Percentiles rank a stretch among this genome's conserved stretches.
These are phyloP conservation scores for Papilio xuthus DNA, from an alignment of 1,140 invertebrate genomes.

Conservation along the genomic window DNA sequence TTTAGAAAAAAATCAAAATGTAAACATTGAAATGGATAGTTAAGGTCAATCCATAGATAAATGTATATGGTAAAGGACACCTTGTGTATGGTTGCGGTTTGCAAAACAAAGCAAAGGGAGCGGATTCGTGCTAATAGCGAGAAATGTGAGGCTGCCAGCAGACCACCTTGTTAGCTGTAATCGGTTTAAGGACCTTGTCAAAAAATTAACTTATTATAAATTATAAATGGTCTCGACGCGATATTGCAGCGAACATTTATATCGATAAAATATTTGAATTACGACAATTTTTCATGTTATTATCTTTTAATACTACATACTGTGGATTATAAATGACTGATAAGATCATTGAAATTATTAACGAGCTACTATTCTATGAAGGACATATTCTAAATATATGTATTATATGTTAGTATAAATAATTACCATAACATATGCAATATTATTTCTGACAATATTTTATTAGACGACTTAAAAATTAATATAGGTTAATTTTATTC, in stretches of 20 bases:
- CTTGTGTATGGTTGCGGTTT: conserved; percentile 51
- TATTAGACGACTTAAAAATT: neutral
- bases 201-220: conserved; percentile 71
- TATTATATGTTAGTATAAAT: no score
- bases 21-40: conserved; percentile 9
- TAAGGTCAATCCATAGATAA: conserved; percentile 7
- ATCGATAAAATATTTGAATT: conserved; percentile 5
- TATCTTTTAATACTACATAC: neutral
- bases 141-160: conserved; percentile 31
- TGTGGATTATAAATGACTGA: neutral
- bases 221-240: conserved; percentile 55
- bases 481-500: neutral
- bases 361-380: no score
- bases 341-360: no score
- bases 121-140: conserved; percentile 21
- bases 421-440: no score
- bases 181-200: conserved; percentile 67
- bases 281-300: neutral
- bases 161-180: conserved; percentile 74
- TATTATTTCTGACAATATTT: no score
- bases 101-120: conserved; percentile 49
- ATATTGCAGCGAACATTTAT: conserved; percentile 34
- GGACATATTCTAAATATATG: no score
- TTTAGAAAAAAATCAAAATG: neutral
- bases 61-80: conserved; percentile 28